phyloP scores from a whole-genome alignment of 1,140 invertebrate genomes.

The Trachelipus rathkii region DNA sequence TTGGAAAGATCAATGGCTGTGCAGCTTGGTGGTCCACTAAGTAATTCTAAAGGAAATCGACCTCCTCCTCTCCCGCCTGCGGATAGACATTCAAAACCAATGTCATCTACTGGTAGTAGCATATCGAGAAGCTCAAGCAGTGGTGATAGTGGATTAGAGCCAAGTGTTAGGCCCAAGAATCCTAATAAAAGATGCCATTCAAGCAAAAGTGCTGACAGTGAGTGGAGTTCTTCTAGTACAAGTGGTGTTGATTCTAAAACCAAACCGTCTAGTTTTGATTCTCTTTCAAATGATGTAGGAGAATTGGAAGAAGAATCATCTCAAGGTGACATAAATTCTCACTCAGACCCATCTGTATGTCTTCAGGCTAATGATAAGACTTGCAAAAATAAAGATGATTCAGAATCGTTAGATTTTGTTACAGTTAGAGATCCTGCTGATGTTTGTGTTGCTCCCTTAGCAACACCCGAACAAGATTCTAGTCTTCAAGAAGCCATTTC shows the following conservation, averaged over 20 bases:
- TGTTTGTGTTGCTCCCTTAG: conserved; percentile 54
- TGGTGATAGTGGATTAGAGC: conserved; percentile 29
- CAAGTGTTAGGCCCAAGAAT: conserved; percentile 42
- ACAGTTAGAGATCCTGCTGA: conserved; percentile 37
- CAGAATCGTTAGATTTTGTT: background rate
- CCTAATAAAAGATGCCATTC: conserved; percentile 27
- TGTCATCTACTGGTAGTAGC: background rate
- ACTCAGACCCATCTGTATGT: conserved; percentile 38
- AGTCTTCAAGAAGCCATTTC: conserved; percentile 35
- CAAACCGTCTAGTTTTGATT: conserved; percentile 26
- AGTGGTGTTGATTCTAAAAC: conserved; percentile 17
- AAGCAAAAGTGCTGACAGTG: conserved; percentile 33
- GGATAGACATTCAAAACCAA: conserved; percentile 19
- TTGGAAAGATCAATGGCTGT: conserved; percentile 52
- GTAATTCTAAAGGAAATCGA: background rate
- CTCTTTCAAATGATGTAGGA: conserved; percentile 43
- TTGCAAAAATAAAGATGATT: conserved; percentile 16
- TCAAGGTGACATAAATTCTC: conserved; percentile 25
- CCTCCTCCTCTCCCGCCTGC: conserved; percentile 31
- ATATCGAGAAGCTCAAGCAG: conserved; percentile 21
- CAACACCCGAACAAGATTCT: conserved; percentile 59
- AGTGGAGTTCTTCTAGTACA: conserved; percentile 30
- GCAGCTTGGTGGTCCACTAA: conserved; percentile 26
- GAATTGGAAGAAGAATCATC: conserved; percentile 39
- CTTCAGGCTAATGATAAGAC: conserved; percentile 27